Evolutionary conservation across 2,113 vertebrate species (phyloP), one percentile per base, ranked within the genome.

Genomic region (Ciconia maguari): DNA sequence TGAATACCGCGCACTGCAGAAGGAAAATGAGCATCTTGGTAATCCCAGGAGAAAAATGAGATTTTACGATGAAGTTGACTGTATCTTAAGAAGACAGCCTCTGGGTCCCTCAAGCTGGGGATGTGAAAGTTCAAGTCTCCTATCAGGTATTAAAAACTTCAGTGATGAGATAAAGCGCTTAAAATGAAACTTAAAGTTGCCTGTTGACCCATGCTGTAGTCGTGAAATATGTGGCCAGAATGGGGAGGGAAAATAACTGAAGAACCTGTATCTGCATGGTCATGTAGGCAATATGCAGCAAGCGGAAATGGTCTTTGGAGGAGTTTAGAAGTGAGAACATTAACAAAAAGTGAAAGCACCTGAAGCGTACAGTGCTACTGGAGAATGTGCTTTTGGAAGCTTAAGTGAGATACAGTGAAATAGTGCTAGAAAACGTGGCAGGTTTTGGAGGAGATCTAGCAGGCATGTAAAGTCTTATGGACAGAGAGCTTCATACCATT

Each of bases 31-130:
- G 94, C 41, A 98, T 90, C 42, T 95, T 81, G 92, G 96, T 2
- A 99, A 98, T 93, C 97, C 98, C 30, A 96, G 96, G 55, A 98
- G 98, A 72, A 97, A 98, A 86, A 99, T 99, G 98, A 98, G 97
- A 95, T 99, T 99, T 98, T 99, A 99, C 4, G 98, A 99, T 34
- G 99, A 99, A 97, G 98, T 98, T 85, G 98, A 99, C n/a, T 97
- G 96, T 74, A 98, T 99, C 70, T 97, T 99, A 98, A 98, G 89
- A 94, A 74, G 87, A 70, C 94, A 96, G 54, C 88, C 93, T 66
- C 66, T 96, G 66, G 87, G 79, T 95, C 94, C 75, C 71, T 83
- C 90, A 3, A 57, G 57, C 66, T 93, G 89, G 87, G 94, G 94
- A 91, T 92, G 91, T 30, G 94, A 94, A 87, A 95, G 94, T 79